phyloP scores from a whole-genome alignment of 1,140 invertebrate genomes.

The Papilio aristodemus region DNA sequence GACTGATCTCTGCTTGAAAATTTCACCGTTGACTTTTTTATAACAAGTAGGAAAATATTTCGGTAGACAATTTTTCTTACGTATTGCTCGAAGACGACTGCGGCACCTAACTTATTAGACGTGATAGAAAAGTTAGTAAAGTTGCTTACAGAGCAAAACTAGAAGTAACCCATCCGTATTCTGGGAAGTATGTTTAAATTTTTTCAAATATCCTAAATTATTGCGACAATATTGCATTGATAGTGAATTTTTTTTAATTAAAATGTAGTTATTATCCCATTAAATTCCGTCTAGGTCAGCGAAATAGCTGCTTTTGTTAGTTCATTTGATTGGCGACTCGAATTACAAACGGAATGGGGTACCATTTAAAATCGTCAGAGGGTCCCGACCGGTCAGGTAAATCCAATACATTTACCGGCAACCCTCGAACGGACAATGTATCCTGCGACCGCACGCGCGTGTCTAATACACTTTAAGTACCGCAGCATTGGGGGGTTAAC shows the following conservation, averaged over 20 bases:
- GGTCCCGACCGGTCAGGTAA: conserved; percentile 7
- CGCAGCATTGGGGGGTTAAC: conserved; percentile 44
- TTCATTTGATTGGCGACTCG: conserved; percentile 24
- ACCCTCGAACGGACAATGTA: conserved; percentile 40
- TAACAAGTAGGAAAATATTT: background rate
- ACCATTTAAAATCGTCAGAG: background rate
- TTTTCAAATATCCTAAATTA: too few relatives aligned
- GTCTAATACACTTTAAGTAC: conserved; percentile 53
- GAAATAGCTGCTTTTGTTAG: background rate
- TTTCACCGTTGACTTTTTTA: conserved; percentile 17
- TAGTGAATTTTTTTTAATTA: too few relatives aligned
- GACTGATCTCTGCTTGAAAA: conserved; percentile 14
- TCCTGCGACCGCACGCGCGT: conserved; percentile 54
- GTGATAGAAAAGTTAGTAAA: too few relatives aligned
- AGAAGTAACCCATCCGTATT: too few relatives aligned
- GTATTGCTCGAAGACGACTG: too few relatives aligned
- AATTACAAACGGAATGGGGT: conserved; percentile 8
- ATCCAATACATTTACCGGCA: conserved; percentile 28
- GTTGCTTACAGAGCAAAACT: too few relatives aligned
- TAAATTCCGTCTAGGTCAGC: background rate
- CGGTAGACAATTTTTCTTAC: background rate
- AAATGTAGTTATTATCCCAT: too few relatives aligned
- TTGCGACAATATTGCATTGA: too few relatives aligned
- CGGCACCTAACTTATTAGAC: too few relatives aligned
- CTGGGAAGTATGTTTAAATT: too few relatives aligned